These are phyloP conservation scores for Leptopilina myrica DNA, from an alignment of 2,888 invertebrate species.

Conservation along the genomic window DNA sequence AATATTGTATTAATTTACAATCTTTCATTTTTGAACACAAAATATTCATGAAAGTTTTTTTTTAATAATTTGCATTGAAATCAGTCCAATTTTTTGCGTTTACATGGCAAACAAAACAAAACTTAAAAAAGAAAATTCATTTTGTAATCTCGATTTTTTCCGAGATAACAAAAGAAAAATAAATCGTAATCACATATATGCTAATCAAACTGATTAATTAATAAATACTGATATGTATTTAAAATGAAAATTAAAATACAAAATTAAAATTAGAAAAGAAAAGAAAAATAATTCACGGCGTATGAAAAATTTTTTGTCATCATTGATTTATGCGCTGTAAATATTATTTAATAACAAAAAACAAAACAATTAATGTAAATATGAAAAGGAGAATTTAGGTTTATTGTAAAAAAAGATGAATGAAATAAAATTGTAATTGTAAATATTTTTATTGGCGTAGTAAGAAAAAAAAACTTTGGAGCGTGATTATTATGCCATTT, in stretches of 20 bases:
- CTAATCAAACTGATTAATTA: slow-evolving; percentile 32
- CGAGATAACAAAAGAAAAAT: not conserved
- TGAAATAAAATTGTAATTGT: slow-evolving; percentile 53
- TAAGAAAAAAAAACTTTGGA: slow-evolving; percentile 57
- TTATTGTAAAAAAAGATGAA: slow-evolving; percentile 46
- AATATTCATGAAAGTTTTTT: slow-evolving; percentile 1
- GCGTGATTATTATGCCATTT: slow-evolving; percentile 62
- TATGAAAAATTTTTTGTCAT: not conserved
- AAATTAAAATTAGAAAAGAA: not conserved
- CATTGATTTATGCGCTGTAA: slow-evolving; percentile 4
- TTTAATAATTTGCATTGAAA: not conserved
- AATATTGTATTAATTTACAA: too few relatives aligned
- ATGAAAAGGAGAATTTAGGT: slow-evolving; percentile 46
- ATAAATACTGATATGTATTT: not conserved
- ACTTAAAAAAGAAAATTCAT: slow-evolving; percentile 1
- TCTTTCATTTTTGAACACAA: slow-evolving; percentile 1
- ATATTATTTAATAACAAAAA: not conserved
- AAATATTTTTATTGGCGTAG: slow-evolving; percentile 54
- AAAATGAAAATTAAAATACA: not conserved
- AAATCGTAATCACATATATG: slow-evolving; percentile 24
- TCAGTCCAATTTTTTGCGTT: slow-evolving; percentile 17
- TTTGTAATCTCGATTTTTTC: slow-evolving; percentile 6
- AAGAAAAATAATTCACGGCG: not conserved
- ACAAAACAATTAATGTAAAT: slow-evolving; percentile 56
- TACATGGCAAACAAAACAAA: not conserved